Conservation (phyloP, 2,888 invertebrate genomes). For the Dione vanillae region DNA sequence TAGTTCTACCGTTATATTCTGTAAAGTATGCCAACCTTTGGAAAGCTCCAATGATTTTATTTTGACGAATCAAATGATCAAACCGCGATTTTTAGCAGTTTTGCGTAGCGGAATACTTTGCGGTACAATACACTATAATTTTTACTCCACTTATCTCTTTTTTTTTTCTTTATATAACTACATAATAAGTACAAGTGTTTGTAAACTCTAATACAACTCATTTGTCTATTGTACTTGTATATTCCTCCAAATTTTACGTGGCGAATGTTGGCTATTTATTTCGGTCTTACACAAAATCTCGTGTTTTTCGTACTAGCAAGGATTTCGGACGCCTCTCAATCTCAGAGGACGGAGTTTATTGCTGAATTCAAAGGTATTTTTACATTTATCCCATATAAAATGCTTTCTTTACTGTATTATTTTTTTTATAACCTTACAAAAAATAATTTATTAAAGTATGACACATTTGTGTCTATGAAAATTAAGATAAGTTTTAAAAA, state of each 20-base stretch:
- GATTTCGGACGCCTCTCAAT: conserved; percentile 10
- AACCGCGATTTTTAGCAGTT: no score
- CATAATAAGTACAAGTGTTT: no score
- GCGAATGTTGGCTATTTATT: conserved; percentile 4
- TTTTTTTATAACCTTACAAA: conserved; percentile 12
- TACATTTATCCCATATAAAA: conserved; percentile 19
- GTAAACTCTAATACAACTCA: not conserved
- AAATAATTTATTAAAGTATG: not conserved
- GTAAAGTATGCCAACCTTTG: no score
- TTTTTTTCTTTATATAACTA: no score
- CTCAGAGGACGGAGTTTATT: conserved; percentile 9
- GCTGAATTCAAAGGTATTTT: conserved; percentile 13
- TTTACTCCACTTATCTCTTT: no score
- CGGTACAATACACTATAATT: no score
- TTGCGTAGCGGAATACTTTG: no score
- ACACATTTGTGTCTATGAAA: not conserved
- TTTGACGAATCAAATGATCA: no score
- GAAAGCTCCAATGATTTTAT: no score
- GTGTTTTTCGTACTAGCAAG: conserved; percentile 7
- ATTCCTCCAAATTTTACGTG: not conserved
- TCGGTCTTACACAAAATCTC: conserved; percentile 7
- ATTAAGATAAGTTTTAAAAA: not conserved
- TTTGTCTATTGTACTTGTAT: not conserved
- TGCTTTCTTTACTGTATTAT: conserved; percentile 5
- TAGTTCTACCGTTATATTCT: no score